Conservation (phyloP, 2,888 invertebrate species). For the Leptopilina drosophilae region DNA sequence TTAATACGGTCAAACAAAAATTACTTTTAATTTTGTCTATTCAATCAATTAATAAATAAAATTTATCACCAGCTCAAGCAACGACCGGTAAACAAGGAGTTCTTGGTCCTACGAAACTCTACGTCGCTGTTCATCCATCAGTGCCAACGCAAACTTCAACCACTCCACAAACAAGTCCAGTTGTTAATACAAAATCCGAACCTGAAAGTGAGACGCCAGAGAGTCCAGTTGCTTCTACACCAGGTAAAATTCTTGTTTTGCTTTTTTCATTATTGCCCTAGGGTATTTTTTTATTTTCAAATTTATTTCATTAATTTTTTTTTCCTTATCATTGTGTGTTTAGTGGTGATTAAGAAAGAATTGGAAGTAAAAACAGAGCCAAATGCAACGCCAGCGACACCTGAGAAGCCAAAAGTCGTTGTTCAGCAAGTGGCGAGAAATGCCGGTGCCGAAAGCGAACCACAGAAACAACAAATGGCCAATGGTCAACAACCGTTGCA, state of each 20-base stretch:
- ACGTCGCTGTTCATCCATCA: constrained; percentile 89
- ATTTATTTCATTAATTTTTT: no score
- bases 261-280: not conserved
- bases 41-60: no score
- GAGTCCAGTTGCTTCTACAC: constrained; percentile 49
- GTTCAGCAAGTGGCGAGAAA: constrained; percentile 73
- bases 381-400: constrained; percentile 57
- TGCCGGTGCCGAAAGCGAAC: constrained; percentile 64
- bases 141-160: constrained; percentile 56
- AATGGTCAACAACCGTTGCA: constrained; percentile 75
- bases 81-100: constrained; percentile 91
- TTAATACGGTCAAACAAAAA: no score
- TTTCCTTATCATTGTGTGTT: no score
- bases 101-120: constrained; percentile 90
- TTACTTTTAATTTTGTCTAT: no score
- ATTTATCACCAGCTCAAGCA: constrained; percentile 84
- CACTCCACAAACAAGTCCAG: constrained; percentile 48
- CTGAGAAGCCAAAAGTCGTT: constrained; percentile 73
- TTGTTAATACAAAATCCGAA: constrained; percentile 57
- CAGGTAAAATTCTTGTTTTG: constrained; percentile 52
- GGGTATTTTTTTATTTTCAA: no score
- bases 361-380: constrained; percentile 65
- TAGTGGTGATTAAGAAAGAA: constrained; percentile 46
- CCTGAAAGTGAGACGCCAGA: constrained; percentile 53
- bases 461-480: constrained; percentile 67